Percentiles rank a stretch among this genome's conserved stretches.
These are phyloP conservation scores for Chloropsis cyanopogon DNA, from an alignment of 2,113 vertebrate species.

Conservation along the genomic window DNA sequence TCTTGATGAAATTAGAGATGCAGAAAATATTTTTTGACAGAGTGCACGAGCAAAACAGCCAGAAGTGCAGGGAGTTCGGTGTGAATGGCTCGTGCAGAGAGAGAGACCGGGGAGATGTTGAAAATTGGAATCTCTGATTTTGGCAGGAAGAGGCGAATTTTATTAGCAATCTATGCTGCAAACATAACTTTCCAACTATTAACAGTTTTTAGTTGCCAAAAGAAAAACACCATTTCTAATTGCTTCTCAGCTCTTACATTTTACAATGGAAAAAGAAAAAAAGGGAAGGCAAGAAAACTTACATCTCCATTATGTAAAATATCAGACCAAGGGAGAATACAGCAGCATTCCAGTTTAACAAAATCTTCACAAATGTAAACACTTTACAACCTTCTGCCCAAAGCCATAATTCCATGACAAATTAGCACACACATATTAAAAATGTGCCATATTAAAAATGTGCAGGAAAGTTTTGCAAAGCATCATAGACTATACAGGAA, in stretches of 20 bases:
- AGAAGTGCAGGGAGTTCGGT: slow-evolving; percentile 61
- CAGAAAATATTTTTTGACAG: slow-evolving; percentile 77
- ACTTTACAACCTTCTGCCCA: neutral
- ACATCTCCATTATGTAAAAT: neutral
- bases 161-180: slow-evolving; percentile 70
- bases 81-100: slow-evolving; percentile 46
- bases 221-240: slow-evolving; percentile 67
- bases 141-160: slow-evolving; percentile 76
- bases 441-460: neutral
- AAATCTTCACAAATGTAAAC: neutral
- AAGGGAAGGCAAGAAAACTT: neutral
- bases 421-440: neutral
- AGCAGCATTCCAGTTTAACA: neutral
- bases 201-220: slow-evolving; percentile 71
- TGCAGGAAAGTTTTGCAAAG: neutral
- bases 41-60: slow-evolving; percentile 62
- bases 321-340: neutral
- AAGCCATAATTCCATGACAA: neutral
- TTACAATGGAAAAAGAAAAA: neutral
- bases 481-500: neutral
- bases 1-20: slow-evolving; percentile 76
- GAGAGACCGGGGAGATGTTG: slow-evolving; percentile 44
- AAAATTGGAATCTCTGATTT: slow-evolving; percentile 75
- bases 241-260: slow-evolving; percentile 39
- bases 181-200: slow-evolving; percentile 75